Base-by-base conservation (phyloP, 2,113 vertebrate genomes). In the Ariopsis seemanni region DNA sequence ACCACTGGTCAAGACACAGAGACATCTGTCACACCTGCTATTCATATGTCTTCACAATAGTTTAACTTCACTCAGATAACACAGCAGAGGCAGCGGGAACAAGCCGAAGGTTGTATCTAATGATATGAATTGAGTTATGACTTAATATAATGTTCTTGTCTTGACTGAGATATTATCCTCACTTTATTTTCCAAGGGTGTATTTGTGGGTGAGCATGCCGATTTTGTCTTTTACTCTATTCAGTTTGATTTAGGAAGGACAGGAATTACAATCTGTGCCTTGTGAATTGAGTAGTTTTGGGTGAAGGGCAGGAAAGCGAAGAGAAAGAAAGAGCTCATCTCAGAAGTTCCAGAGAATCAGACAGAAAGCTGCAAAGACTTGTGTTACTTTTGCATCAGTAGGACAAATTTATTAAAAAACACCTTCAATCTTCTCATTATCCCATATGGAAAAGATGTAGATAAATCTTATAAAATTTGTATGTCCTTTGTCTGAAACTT, bases 361-460 rank as follows among this genome's bases (percentile, higher is more conserved):
- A 91, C 89, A 84, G 88, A 55, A 86, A 65, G 48, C 85, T 88
- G 90, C 25, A 72, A 83, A 89, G 90, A 92, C 34, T 92, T 82
- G 69, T 86, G 86, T 93, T 93, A 92, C 93, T 90, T 80, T 50
- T 78, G 87, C 92, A 91, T 91, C 92, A 93, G 55, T 91, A 89
- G 91, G 91, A 92, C 91, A 93, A 92, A 95, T 94, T 91, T 93
- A 95, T 93, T 93, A 93, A 86, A 42, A 90, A 94, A 88, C 87
- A 69, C 62, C 72, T 58, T 89, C 86, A 89, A 86, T 92, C 85
- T 75, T 83, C 92, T 94, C 90, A 92, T 93, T 91, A 89, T 30
- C 30, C 30, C 30, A 30, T 30, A 30, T 30, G 30, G 30, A 30
- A 30, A 30, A 30, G 30, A 30, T 30, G 30, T 30, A 30, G 30